Percentiles rank a stretch among this genome's conserved stretches.
phyloP scores from a whole-genome alignment of 53 echinoderm and acorn worm genomes.

The Echinometra lucunter region DNA sequence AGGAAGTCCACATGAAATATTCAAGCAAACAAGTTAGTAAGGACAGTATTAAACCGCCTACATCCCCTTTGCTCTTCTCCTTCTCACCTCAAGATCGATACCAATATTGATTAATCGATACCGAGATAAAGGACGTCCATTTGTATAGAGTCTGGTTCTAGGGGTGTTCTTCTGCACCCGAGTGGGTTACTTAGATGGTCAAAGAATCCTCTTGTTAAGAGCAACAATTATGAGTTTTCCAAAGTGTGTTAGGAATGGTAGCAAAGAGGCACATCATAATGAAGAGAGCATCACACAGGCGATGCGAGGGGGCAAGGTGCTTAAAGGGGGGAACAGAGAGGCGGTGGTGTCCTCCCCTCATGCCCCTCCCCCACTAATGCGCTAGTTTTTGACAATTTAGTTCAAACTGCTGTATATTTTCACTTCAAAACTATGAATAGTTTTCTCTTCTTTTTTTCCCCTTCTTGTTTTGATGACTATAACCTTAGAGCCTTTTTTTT shows the following conservation, averaged over 20 bases:
- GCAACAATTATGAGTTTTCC: not conserved
- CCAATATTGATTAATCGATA: conserved; percentile 60
- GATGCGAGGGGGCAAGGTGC: not conserved
- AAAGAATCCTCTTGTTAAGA: not conserved
- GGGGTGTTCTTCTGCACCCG: conserved; percentile 15
- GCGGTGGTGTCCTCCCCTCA: no score
- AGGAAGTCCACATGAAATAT: conserved; percentile 68
- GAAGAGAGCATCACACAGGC: not conserved
- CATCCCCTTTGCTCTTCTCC: not conserved
- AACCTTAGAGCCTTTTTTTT: no score
- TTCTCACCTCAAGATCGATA: conserved; percentile 41
- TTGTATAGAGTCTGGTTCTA: conserved; percentile 35
- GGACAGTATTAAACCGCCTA: conserved; percentile 36
- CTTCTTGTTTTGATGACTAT: no score
- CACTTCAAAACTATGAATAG: no score
- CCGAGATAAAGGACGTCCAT: not conserved
- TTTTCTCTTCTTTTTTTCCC: no score
- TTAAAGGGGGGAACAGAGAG: not conserved
- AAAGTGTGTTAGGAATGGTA: not conserved
- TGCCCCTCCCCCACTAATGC: no score
- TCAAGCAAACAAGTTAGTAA: conserved; percentile 49
- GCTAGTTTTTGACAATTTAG: no score
- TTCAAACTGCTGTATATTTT: no score
- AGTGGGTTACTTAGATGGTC: not conserved
- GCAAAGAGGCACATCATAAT: not conserved